Base-by-base conservation (phyloP, 2,888 invertebrate genomes). In the Heteropelma amictum region DNA sequence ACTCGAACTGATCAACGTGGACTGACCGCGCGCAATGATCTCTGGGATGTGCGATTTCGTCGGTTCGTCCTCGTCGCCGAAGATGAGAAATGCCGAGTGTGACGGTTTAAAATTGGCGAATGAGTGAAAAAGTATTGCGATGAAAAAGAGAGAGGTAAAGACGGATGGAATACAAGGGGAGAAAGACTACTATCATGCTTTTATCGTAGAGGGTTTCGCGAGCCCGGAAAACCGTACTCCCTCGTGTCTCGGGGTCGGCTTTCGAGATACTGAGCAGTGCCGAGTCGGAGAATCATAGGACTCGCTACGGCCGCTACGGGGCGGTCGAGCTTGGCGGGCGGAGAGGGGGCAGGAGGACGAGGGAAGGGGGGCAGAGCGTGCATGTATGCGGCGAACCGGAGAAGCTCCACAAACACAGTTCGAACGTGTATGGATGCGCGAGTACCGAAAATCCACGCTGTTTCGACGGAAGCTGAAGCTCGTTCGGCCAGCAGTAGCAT, bases 201-300 rank as follows among this genome's bases (percentile, higher is more conserved):
- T 26, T 64, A 60, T 53, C 64, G 42, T 60, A 19, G 21, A 12
- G 42, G n/a, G 26, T 23, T 40, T 63, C 67, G 75, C 69, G 75
- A 30, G 17, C 56, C 38, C 42, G 65, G 38, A 53, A 30, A 42
- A 63, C 49, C 68, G 67, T 53, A 60, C 54, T 35, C 68, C 58
- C 51, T 77, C 77, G 74, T 73, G 80, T 80, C 80, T 80, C 79
- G 75, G 83, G 77, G 80, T 82, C 82, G 81, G 83, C 82, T 82
- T 81, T 83, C 83, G 80, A 75, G 80, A 77, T 80, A 85, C 85
- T 85, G 85, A 85, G 78, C 51, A 51, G 19, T n/a, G n/a, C n/a
- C n/a, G n/a, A n/a, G n/a, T n/a, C 64, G 12, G 70, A 42, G 76
- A 45, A 76, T 53, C 56, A 74, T 69, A 51, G 71, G 76, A 76